Conservation (phyloP, 2,797 vertebrate species). For the Gymnopithys bicolor region DNA sequence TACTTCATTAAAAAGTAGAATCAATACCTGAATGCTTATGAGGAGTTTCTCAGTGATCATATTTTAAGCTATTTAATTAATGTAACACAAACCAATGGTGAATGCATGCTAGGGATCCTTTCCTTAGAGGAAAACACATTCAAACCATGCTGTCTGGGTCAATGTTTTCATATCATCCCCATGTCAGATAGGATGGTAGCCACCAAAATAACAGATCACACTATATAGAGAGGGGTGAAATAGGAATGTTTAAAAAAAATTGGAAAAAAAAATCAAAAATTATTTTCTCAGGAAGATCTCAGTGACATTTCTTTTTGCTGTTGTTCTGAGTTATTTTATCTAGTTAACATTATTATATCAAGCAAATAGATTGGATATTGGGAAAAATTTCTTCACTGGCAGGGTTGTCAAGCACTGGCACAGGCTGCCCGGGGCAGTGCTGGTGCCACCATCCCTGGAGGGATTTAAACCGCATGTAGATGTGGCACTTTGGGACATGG, state of each 20-base stretch:
- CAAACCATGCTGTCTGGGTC: neutral
- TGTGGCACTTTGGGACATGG: neutral
- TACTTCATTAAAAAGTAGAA: constrained; percentile 39
- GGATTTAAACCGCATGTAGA: neutral
- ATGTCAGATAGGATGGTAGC: neutral
- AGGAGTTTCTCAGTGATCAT: neutral
- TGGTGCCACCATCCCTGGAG: neutral
- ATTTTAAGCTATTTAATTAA: neutral
- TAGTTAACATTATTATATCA: neutral
- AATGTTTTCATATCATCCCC: neutral
- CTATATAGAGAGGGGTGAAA: neutral
- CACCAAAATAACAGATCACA: neutral
- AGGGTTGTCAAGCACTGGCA: neutral
- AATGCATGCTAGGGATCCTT: neutral
- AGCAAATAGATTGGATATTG: neutral
- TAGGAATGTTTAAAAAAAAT: rapidly evolving
- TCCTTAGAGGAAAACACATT: neutral
- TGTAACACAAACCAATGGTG: neutral
- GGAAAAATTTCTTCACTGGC: neutral
- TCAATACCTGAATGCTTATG: constrained; percentile 22
- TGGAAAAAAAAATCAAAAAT: neutral
- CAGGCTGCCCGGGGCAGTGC: neutral
- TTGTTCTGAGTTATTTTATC: neutral
- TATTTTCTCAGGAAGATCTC: neutral
- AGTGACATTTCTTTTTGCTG: neutral